Evolutionary conservation across 2,797 vertebrate genomes (phyloP).

Genomic region (Girardinus metallicus): DNA sequence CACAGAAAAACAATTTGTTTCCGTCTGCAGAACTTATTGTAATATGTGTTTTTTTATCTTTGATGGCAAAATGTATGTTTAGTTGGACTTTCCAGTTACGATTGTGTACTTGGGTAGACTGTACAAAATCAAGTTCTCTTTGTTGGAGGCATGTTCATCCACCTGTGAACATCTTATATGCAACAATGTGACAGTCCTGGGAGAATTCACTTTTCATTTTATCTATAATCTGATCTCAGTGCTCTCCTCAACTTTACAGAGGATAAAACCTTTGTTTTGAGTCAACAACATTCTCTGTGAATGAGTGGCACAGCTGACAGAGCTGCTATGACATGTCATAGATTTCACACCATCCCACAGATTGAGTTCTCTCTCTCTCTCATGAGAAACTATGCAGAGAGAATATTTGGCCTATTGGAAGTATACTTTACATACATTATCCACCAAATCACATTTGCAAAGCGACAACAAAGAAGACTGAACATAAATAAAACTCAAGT

Average conservation of each 20-base stretch:
- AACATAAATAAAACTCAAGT: slow-evolving; percentile 44
- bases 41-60: not conserved
- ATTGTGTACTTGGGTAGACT: not conserved
- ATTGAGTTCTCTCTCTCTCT: slow-evolving; percentile 67
- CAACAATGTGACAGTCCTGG: slow-evolving; percentile 39
- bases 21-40: not conserved
- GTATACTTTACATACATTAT: slow-evolving; percentile 60
- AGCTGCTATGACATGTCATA: slow-evolving; percentile 62
- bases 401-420: slow-evolving; percentile 58
- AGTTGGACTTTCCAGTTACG: not conserved
- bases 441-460: slow-evolving; percentile 53
- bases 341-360: slow-evolving; percentile 73
- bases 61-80: not conserved
- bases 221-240: slow-evolving; percentile 54
- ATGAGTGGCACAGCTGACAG: slow-evolving; percentile 82
- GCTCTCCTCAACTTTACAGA: slow-evolving; percentile 30
- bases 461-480: slow-evolving; percentile 42
- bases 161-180: slow-evolving; percentile 27
- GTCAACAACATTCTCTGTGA: slow-evolving; percentile 77
- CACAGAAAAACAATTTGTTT: not conserved
- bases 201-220: slow-evolving; percentile 49
- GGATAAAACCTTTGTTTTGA: slow-evolving; percentile 68
- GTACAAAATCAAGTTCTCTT: not conserved
- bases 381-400: slow-evolving; percentile 71
- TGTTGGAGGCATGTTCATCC: slow-evolving; percentile 9